Percentiles rank a stretch among this genome's conserved stretches.
Conservation (phyloP, 1,140 invertebrate genomes). For the Pseudomyrmex gracilis region DNA sequence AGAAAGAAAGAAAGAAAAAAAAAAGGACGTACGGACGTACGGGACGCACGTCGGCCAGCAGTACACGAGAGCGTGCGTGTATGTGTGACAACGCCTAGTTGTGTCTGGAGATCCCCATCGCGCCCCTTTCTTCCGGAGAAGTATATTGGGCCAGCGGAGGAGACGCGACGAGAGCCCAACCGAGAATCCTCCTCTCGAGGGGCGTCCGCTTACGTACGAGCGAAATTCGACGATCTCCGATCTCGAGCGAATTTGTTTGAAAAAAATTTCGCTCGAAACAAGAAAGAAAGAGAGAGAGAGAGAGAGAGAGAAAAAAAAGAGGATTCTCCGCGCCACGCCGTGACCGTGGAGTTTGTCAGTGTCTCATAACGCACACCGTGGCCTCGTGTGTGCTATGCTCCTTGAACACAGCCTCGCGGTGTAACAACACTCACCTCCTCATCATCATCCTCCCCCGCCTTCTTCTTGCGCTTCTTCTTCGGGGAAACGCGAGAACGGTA, state of each 20-base stretch:
- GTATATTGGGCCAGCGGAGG: not conserved
- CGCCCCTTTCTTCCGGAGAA: constrained; percentile 49
- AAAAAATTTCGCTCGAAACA: not conserved
- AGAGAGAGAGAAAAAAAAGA: too few relatives aligned
- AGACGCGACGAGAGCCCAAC: not conserved
- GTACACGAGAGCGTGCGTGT: constrained; percentile 68
- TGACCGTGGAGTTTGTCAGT: not conserved
- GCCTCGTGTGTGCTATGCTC: constrained; percentile 16
- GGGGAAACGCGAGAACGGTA: constrained; percentile 4
- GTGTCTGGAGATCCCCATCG: constrained; percentile 59
- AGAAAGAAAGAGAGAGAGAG: too few relatives aligned
- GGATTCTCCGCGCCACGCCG: not conserved
- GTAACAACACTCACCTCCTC: not conserved
- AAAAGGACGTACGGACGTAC: constrained; percentile 16
- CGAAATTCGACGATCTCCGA: not conserved
- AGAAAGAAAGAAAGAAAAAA: constrained; percentile 16
- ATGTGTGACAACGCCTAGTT: constrained; percentile 75
- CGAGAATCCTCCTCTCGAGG: too few relatives aligned
- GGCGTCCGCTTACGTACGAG: not conserved
- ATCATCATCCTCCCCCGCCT: not conserved
- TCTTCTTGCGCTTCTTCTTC: not conserved
- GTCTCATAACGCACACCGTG: not conserved
- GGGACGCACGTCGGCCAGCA: constrained; percentile 1
- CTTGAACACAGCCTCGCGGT: not conserved
- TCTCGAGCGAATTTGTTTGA: not conserved